phyloP scores from a whole-genome alignment of 2,888 invertebrate genomes.

The Dexiosoma caninum region DNA sequence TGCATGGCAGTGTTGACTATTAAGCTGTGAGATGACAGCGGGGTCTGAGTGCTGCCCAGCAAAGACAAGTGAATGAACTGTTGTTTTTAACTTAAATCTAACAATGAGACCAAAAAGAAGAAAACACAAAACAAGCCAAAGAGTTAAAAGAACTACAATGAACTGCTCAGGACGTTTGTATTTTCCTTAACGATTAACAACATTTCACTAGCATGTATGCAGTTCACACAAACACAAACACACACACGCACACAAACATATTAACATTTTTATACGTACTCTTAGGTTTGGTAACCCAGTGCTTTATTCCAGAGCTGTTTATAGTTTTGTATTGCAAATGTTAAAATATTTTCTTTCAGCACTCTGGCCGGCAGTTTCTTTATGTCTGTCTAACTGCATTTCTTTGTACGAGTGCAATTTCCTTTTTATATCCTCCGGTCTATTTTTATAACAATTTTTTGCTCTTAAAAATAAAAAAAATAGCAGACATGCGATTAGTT shows the following conservation, averaged over 20 bases:
- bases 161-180: constrained; percentile 20
- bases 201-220: background rate
- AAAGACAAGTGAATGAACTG: constrained; percentile 47
- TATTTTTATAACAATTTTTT: constrained; percentile 17
- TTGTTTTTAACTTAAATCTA: constrained; percentile 19
- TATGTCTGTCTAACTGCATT: constrained; percentile 5
- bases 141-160: background rate
- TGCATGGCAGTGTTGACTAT: background rate
- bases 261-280: no score
- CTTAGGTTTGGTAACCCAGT: no score
- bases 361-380: background rate
- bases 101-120: background rate
- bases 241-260: no score
- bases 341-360: background rate
- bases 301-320: background rate
- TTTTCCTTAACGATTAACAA: constrained; percentile 16
- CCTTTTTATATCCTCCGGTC: constrained; percentile 25
- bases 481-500: constrained; percentile 53
- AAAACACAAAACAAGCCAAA: background rate
- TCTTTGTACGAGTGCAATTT: background rate
- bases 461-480: constrained; percentile 40
- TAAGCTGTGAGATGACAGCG: background rate
- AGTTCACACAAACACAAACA: background rate
- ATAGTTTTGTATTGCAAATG: constrained; percentile 18
- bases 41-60: background rate